A percentile compares a stretch with the other conserved stretches of the same genome.
Conservation (phyloP, 2,797 vertebrate species). For the Malacoraja senta region DNA sequence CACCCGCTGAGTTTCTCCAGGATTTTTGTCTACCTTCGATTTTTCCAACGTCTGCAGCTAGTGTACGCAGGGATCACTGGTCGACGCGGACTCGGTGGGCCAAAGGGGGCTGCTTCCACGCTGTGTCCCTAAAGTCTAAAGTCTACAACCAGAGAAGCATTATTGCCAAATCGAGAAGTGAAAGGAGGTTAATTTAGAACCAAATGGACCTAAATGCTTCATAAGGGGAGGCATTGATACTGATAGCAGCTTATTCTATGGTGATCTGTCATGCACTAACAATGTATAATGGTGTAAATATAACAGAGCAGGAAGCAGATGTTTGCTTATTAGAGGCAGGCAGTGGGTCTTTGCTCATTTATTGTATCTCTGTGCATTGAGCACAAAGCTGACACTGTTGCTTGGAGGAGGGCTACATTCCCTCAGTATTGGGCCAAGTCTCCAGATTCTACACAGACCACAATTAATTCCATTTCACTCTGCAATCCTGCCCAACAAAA, state of each 20-base stretch:
- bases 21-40: no score
- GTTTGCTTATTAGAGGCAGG: slow-evolving; percentile 11
- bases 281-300: neutral
- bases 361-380: neutral
- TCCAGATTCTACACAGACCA: neutral
- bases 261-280: slow-evolving; percentile 27
- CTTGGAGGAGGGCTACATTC: neutral
- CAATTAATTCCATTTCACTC: slow-evolving; percentile 33
- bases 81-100: no score
- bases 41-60: no score
- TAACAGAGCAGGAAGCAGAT: slow-evolving; percentile 33
- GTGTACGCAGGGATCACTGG: no score
- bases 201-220: neutral
- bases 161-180: no score
- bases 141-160: no score
- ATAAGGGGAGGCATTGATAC: slow-evolving; percentile 23
- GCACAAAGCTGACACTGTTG: slow-evolving; percentile 17
- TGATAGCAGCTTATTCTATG: slow-evolving; percentile 14
- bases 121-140: no score
- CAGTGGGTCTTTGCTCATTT: slow-evolving; percentile 4
- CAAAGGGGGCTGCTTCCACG: no score
- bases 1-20: no score
- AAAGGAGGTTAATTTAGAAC: no score
- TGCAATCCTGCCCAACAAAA: slow-evolving; percentile 50
- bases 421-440: neutral